A percentile compares a stretch with the other conserved stretches of the same genome.
Evolutionary conservation across 2,888 invertebrate genomes (phyloP).

Genomic region (Eumacrocentrus americanus): DNA sequence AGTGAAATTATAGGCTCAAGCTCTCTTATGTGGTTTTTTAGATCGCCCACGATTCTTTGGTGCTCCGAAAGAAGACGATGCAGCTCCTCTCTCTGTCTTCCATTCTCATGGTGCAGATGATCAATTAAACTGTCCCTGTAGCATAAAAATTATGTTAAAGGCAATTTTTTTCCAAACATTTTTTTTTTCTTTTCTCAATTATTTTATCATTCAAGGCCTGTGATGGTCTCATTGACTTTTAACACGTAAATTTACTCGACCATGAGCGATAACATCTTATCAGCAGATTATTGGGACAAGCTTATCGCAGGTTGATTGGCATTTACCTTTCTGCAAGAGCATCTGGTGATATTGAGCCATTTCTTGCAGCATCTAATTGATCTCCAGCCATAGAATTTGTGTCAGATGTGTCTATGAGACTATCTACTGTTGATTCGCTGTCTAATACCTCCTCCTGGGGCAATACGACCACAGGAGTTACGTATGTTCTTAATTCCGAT

Average conservation of each 20-base stretch:
- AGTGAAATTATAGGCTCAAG: conserved; percentile 52
- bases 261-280: no score
- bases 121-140: conserved; percentile 77
- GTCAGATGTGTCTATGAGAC: conserved; percentile 74
- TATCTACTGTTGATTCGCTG: conserved; percentile 67
- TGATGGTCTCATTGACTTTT: no score
- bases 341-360: conserved; percentile 64
- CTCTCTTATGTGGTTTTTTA: conserved; percentile 51
- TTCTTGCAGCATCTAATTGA: conserved; percentile 52
- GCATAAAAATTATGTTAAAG: conserved; percentile 8
- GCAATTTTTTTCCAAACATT: conserved; percentile 1
- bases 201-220: no score
- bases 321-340: conserved; percentile 61
- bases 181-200: no score
- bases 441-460: conserved; percentile 72
- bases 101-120: conserved; percentile 78
- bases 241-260: no score
- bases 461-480: conserved; percentile 89
- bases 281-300: neutral
- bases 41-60: conserved; percentile 53
- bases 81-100: conserved; percentile 68
- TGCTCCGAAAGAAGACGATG: conserved; percentile 53
- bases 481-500: conserved; percentile 91
- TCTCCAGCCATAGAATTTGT: conserved; percentile 60
- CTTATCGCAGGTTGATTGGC: conserved; percentile 14